phyloP scores from a whole-genome alignment of 1,140 invertebrate genomes.

The Tetranychus cinnabarinus region DNA sequence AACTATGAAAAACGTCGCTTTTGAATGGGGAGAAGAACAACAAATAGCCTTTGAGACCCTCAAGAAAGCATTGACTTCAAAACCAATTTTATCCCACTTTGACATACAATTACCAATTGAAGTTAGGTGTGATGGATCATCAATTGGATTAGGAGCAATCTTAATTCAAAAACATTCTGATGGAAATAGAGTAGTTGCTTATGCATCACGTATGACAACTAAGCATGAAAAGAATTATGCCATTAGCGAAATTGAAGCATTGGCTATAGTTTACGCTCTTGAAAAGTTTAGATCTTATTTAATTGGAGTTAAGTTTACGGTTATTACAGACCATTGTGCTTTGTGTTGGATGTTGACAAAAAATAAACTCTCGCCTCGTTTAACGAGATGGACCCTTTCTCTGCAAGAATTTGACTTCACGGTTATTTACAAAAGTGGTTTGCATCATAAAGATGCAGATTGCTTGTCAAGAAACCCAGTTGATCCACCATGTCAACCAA shows the following conservation, averaged over 20 bases:
- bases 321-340: slow-evolving; percentile 27
- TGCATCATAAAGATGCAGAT: slow-evolving; percentile 5
- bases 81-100: neutral
- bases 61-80: neutral
- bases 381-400: slow-evolving; percentile 11
- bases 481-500: neutral
- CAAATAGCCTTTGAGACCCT: neutral
- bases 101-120: neutral
- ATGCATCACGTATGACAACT: slow-evolving; percentile 15
- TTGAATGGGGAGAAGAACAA: neutral
- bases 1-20: slow-evolving; percentile 9
- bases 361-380: slow-evolving; percentile 20
- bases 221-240: no score
- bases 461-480: slow-evolving; percentile 1
- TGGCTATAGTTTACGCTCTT: no score
- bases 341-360: slow-evolving; percentile 22
- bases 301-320: slow-evolving; percentile 23
- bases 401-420: slow-evolving; percentile 11
- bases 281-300: slow-evolving; percentile 18
- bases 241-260: no score
- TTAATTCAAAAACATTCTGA: neutral
- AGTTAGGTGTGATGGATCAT: neutral
- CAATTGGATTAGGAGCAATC: neutral
- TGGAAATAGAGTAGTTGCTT: neutral
- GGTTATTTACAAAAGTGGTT: slow-evolving; percentile 7